A percentile compares a stretch with the other conserved stretches of the same genome.
Conservation (phyloP, 2,113 vertebrate genomes). For the Aegotheles bennettii region DNA sequence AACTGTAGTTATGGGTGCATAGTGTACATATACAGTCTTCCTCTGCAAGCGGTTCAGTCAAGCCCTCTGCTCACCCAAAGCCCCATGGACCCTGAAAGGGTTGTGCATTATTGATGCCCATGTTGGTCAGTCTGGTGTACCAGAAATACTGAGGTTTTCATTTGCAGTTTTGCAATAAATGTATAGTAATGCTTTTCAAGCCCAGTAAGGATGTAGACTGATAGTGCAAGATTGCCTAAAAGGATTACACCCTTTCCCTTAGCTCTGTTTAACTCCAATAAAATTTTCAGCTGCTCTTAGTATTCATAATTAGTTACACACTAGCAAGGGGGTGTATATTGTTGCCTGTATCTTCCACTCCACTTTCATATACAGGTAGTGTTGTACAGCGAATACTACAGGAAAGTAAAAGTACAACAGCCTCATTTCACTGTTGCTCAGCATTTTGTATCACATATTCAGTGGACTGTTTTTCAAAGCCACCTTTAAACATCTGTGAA, state of each 20-base stretch:
- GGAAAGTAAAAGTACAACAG: not conserved
- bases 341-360: not conserved
- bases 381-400: not conserved
- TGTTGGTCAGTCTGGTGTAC: not conserved
- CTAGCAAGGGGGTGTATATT: not conserved
- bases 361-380: not conserved
- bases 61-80: not conserved
- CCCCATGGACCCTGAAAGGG: rapidly evolving
- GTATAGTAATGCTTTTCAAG: not conserved
- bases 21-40: not conserved
- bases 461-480: too few species aligned
- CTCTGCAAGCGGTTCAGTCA: not conserved
- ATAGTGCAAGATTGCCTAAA: not conserved
- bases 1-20: not conserved
- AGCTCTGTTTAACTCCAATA: not conserved
- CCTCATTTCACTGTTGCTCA: too few species aligned
- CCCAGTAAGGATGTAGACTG: not conserved
- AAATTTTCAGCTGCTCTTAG: not conserved
- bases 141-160: not conserved
- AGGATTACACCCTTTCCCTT: not conserved
- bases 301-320: not conserved
- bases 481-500: too few species aligned
- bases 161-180: not conserved
- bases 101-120: not conserved
- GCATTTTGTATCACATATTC: too few species aligned